A percentile compares a stretch with the other conserved stretches of the same genome.
Evolutionary conservation across 2,888 invertebrate genomes (phyloP).

Genomic region (Tenthredo distinguenda): DNA sequence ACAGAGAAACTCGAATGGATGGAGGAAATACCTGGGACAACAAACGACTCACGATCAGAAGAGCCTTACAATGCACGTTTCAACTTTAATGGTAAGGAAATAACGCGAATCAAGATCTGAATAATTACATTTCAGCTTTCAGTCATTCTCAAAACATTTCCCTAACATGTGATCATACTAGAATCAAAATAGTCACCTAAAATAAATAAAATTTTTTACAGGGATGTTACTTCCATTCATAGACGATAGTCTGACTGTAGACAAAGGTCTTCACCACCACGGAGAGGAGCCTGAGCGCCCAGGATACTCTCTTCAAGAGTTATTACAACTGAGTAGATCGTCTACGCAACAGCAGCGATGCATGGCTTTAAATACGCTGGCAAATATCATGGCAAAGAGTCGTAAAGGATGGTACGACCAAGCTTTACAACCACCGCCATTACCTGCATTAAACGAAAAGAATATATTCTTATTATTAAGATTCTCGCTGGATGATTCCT

Average conservation of each 20-base stretch:
- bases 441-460: constrained; percentile 82
- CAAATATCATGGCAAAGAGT: constrained; percentile 87
- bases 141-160: background rate
- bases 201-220: constrained; percentile 56
- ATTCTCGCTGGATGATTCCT: constrained; percentile 92
- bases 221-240: constrained; percentile 87
- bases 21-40: constrained; percentile 82
- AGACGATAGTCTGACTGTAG: constrained; percentile 80
- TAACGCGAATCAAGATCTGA: background rate
- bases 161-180: background rate
- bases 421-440: constrained; percentile 85
- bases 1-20: constrained; percentile 94
- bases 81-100: constrained; percentile 84
- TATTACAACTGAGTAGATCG: constrained; percentile 89
- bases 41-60: constrained; percentile 76
- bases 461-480: constrained; percentile 89
- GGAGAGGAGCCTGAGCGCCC: constrained; percentile 95
- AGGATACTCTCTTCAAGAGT: constrained; percentile 94
- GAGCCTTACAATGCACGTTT: constrained; percentile 90
- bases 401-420: constrained; percentile 89
- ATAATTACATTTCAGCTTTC: background rate
- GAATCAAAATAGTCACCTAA: too few species aligned
- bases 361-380: constrained; percentile 88
- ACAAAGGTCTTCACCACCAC: constrained; percentile 92
- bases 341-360: constrained; percentile 91